Conservation (phyloP, 92 coral and sea anemone species). For the Anthopleura xanthogrammica region DNA sequence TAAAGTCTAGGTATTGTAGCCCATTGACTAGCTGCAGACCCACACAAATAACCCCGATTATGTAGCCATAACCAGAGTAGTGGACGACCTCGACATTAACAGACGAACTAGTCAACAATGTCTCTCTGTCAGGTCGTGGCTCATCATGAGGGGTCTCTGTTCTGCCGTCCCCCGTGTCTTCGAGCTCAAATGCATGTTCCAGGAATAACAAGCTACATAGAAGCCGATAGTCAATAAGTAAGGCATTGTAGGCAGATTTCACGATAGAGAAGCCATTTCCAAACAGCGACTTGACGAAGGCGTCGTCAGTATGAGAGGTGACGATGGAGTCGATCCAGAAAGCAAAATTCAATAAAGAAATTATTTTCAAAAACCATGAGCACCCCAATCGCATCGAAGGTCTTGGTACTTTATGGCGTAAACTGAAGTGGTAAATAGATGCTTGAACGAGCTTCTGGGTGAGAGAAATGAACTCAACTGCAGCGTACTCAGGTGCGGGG, state of each 20-base stretch:
- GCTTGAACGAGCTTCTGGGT: conserved; percentile 74
- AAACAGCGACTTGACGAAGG: conserved; percentile 50
- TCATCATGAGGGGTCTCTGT: conserved; percentile 28
- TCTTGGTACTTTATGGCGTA: conserved; percentile 78
- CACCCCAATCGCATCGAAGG: conserved; percentile 70
- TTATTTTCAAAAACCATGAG: conserved; percentile 69
- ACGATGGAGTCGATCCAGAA: conserved; percentile 76
- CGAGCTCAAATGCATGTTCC: conserved; percentile 83
- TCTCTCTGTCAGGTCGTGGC: conserved; percentile 1
- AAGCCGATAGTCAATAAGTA: conserved; percentile 83
- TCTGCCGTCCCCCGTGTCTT: conserved; percentile 47
- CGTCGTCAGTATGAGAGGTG: conserved; percentile 61
- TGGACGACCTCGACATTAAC: conserved; percentile 65
- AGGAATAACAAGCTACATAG: conserved; percentile 77
- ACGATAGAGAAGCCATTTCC: conserved; percentile 77
- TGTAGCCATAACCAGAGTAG: conserved; percentile 71
- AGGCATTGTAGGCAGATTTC: conserved; percentile 76
- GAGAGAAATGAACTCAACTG: conserved; percentile 58
- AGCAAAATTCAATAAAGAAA: conserved; percentile 78
- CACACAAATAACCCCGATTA: conserved; percentile 57
- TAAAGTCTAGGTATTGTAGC: conserved; percentile 70
- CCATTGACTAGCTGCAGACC: conserved; percentile 68
- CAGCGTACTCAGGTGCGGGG: conserved; percentile 48
- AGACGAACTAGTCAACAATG: conserved; percentile 10
- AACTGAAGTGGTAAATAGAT: conserved; percentile 69